Evolutionary conservation across 2,797 vertebrate species (phyloP).

Genomic region (Ispidina lecontei): DNA sequence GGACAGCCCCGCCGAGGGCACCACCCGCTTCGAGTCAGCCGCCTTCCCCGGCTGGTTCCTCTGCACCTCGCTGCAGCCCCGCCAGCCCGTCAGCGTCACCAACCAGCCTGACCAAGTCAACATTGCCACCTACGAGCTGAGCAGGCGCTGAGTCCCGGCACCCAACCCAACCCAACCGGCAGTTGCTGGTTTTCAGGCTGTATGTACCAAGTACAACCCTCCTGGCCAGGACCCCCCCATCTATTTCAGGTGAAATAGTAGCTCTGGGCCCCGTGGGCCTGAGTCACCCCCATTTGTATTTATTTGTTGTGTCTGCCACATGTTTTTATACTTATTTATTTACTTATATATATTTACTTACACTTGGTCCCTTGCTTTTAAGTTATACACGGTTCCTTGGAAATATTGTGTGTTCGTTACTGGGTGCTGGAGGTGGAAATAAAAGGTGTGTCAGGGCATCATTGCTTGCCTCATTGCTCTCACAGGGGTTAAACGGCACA

Average conservation of each 20-base stretch:
- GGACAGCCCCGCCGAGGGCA: neutral
- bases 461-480: neutral
- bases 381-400: neutral
- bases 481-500: fast-evolving
- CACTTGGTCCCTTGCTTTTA: neutral
- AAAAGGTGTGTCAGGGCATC: neutral
- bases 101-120: conserved; percentile 7
- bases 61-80: conserved; percentile 43
- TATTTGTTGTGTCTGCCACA: neutral
- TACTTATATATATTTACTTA: neutral
- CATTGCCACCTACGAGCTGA: conserved; percentile 49
- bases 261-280: conserved; percentile 35
- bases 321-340: neutral
- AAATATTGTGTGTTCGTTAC: neutral
- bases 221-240: fast-evolving
- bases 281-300: neutral
- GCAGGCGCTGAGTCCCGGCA: neutral
- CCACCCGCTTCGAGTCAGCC: conserved; percentile 14
- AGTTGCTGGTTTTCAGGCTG: conserved; percentile 38
- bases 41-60: conserved; percentile 56
- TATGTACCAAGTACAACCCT: conserved; percentile 61
- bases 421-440: neutral
- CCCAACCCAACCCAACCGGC: conserved; percentile 7
- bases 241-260: conserved; percentile 58
- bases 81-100: conserved; percentile 29